Base-by-base conservation (phyloP, 2,888 invertebrate species). In the Acanthosepion esculentum region DNA sequence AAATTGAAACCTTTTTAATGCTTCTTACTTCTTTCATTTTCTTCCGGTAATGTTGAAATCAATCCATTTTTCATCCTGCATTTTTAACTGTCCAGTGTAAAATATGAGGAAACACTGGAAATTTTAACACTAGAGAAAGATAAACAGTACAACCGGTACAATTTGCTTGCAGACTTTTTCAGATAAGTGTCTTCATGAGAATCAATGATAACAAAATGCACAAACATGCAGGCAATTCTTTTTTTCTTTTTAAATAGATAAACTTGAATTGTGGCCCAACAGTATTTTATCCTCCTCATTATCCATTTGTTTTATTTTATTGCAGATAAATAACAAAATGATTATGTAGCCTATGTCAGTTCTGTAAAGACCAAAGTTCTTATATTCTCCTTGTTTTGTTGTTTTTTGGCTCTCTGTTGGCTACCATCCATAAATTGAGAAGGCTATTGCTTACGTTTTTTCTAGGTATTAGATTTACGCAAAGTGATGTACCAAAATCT, bases 361-460 rank as follows among this genome's bases (percentile, higher is more conserved):
- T 12, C 12, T 33, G 78, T n/a, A 78, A 78, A 78, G 15, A 78
- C 59, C 59, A 59, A 59, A n/a, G n/a, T 78, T 78, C n/a, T n/a
- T 53, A 48, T n/a, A 12, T 18, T 93, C 92, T 93, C 48, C 20
- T 93, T 93, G 93, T 93, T 93, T 48, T n/a, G 29, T 50, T 93
- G 48, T 18, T 48, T 50, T 41, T 29, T 48, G n/a, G 48, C 93
- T 93, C n/a, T 93, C 53, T 12, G 18, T 93, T 93, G 53, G 93
- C 48, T 93, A 15, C 7, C 53, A n/a, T 29, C 48, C 48, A 93
- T 29, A 48, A 93, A 93, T 48, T n/a, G n/a, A 93, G 93, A 48
- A 93, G 48, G 53, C 15, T n/a, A 8, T 53, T 93, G 8, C 48
- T 93, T 50, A 93, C 15, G 12, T 29, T 10, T 78, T 78, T 78